These are phyloP conservation scores for Dinomys branickii DNA, from an alignment of 2,113 vertebrate genomes.

Conservation along the genomic window DNA sequence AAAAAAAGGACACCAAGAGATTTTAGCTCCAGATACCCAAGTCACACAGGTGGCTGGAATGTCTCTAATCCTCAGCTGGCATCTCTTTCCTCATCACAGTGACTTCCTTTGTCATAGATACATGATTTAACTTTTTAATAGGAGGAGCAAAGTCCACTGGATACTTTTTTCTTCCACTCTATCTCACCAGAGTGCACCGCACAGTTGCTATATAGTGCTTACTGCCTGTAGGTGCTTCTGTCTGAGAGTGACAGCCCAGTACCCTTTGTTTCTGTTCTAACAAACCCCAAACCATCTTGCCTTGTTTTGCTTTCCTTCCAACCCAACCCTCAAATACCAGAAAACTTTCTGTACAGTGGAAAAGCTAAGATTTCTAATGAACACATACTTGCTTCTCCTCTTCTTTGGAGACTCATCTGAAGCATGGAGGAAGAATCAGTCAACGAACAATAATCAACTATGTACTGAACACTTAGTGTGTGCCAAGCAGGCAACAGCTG, in stretches of 20 bases:
- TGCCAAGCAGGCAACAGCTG: background rate
- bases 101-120: background rate
- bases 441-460: background rate
- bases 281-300: background rate
- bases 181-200: background rate
- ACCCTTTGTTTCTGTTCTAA: background rate
- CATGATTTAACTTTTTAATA: background rate
- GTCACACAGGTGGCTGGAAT: background rate
- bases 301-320: conserved; percentile 3
- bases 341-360: background rate
- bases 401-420: conserved; percentile 9
- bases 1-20: conserved; percentile 5
- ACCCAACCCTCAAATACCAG: background rate
- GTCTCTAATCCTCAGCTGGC: background rate
- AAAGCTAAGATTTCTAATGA: conserved; percentile 43
- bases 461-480: background rate
- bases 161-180: background rate
- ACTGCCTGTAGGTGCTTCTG: background rate
- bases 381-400: conserved; percentile 22
- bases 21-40: background rate
- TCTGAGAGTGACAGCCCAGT: background rate
- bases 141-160: background rate
- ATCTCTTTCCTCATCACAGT: background rate
- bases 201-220: background rate
- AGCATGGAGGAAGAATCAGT: background rate